Conservation (phyloP, 2,113 vertebrate species). For the Otocyon megalotis region DNA sequence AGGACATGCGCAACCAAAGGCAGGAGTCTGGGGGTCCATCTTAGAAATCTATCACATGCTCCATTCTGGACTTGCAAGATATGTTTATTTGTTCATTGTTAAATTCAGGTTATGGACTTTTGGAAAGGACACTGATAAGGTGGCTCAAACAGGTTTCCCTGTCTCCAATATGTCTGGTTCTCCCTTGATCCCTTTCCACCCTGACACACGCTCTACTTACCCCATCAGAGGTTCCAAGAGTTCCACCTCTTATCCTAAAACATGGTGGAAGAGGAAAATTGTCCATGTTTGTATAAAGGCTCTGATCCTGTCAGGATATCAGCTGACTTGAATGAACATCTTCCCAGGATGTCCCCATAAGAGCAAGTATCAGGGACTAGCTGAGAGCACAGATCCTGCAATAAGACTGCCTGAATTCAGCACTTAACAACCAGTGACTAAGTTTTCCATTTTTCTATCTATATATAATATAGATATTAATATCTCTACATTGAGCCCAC, state of each 20-base stretch:
- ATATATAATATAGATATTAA: neutral
- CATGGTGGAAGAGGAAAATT: neutral
- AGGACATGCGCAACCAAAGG: fast-evolving
- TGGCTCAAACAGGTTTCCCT: neutral
- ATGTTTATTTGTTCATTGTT: neutral
- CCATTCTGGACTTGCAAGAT: neutral
- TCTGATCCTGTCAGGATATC: neutral
- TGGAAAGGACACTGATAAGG: neutral
- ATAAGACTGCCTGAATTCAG: neutral
- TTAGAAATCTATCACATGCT: neutral
- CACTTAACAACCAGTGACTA: neutral
- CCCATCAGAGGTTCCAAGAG: neutral
- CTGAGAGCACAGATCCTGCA: neutral
- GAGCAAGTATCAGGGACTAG: neutral
- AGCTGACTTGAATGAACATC: neutral
- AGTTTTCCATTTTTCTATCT: neutral
- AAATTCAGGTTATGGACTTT: neutral
- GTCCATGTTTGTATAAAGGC: too few relatives aligned
- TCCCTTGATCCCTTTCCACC: neutral
- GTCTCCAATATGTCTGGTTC: neutral
- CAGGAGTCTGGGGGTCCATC: neutral
- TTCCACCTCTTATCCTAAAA: neutral
- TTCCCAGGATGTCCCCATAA: neutral
- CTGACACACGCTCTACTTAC: neutral
- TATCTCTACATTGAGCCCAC: neutral